Percentiles rank a stretch among this genome's conserved stretches.
Conservation (phyloP, 2,888 invertebrate genomes). For the Patella caerulea region DNA sequence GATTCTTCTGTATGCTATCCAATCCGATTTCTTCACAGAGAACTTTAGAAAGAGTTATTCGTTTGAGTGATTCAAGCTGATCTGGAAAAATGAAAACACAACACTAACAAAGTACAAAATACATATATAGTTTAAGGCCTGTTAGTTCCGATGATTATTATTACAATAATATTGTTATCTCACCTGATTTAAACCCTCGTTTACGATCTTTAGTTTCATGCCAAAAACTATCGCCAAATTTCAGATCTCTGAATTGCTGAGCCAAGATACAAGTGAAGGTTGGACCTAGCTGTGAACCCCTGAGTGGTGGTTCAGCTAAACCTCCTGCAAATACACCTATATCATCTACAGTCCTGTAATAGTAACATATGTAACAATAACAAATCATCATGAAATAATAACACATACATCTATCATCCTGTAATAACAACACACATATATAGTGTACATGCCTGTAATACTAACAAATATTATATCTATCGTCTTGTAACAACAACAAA, state of each 20-base stretch:
- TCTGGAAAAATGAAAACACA: background rate
- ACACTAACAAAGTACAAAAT: background rate
- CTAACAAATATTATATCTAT: no score
- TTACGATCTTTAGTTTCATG: conserved; percentile 76
- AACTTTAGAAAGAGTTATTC: background rate
- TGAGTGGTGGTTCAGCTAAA: conserved; percentile 83
- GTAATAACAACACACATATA: no score
- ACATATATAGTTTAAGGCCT: no score
- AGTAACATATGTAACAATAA: background rate
- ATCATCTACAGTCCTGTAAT: conserved; percentile 80
- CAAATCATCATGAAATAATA: no score
- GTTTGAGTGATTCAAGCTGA: background rate
- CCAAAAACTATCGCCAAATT: conserved; percentile 89
- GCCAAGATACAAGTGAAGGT: conserved; percentile 87
- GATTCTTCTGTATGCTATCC: background rate
- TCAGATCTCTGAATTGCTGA: conserved; percentile 87
- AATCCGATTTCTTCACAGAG: background rate
- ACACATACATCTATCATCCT: no score
- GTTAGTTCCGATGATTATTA: no score
- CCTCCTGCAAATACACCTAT: conserved; percentile 92
- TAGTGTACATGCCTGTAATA: no score
- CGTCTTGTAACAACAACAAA: no score
- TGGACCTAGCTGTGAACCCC: conserved; percentile 85
- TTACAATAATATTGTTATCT: no score
- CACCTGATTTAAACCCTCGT: no score